Percentiles rank a stretch among this genome's conserved stretches.
Conservation (phyloP, 2,888 invertebrate genomes). For the Sphecodes monilicornis region DNA sequence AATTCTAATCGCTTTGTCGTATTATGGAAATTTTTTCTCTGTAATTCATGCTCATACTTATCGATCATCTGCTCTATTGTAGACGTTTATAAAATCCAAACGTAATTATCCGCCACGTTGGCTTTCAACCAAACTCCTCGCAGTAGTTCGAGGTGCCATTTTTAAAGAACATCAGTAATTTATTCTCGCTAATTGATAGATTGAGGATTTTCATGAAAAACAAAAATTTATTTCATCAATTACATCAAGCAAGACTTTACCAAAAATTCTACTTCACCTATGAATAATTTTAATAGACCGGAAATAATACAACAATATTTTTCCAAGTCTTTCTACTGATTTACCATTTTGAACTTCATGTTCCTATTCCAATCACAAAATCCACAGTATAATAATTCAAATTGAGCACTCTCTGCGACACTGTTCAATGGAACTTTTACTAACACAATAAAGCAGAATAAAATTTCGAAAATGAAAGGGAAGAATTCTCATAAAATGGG, state of each 20-base stretch:
- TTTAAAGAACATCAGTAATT: too few species aligned
- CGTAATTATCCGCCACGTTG: background rate
- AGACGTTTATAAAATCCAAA: background rate
- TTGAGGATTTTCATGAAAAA: too few species aligned
- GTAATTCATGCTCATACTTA: background rate
- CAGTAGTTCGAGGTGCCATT: background rate
- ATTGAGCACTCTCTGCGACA: background rate
- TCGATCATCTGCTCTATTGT: background rate
- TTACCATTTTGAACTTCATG: background rate
- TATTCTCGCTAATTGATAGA: too few species aligned
- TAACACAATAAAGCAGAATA: background rate
- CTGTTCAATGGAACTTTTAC: background rate
- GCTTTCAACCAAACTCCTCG: background rate
- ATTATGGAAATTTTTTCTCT: background rate
- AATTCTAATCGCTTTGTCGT: background rate
- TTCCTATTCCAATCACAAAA: background rate
- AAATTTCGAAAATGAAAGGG: background rate
- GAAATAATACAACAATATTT: background rate
- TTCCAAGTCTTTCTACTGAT: background rate
- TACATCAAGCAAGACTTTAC: background rate
- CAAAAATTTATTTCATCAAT: too few species aligned
- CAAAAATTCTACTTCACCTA: background rate
- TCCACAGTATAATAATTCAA: background rate
- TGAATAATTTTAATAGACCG: background rate
- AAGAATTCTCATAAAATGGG: background rate